Evolutionary conservation across 2,888 invertebrate genomes (phyloP).

Genomic region (Pinctada fucata): DNA sequence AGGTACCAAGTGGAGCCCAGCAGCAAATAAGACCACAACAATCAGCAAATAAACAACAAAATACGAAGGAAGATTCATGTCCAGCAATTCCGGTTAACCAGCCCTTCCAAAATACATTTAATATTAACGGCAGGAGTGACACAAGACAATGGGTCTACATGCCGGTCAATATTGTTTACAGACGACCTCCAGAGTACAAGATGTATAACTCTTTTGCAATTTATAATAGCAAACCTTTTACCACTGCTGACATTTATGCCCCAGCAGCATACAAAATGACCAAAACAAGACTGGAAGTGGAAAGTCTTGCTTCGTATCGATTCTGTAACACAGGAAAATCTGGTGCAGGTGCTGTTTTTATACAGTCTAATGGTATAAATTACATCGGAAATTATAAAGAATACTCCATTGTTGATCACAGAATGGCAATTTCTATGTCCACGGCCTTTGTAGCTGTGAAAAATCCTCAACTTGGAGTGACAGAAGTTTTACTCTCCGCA

Average conservation of each 20-base stretch:
- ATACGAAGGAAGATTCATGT: slow-evolving; percentile 23
- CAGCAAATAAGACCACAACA: no score
- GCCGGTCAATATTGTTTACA: slow-evolving; percentile 64
- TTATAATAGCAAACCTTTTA: slow-evolving; percentile 52
- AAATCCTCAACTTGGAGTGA: slow-evolving; percentile 50
- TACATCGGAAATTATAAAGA: slow-evolving; percentile 69
- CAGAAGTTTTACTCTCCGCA: slow-evolving; percentile 51
- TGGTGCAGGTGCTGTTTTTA: slow-evolving; percentile 62
- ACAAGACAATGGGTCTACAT: slow-evolving; percentile 65
- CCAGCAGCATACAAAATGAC: slow-evolving; percentile 49
- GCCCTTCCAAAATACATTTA: slow-evolving; percentile 64
- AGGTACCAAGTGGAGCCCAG: neutral
- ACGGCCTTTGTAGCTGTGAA: slow-evolving; percentile 67
- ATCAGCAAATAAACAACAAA: neutral
- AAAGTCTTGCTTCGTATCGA: slow-evolving; percentile 47
- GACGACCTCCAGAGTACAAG: slow-evolving; percentile 59
- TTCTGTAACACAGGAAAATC: slow-evolving; percentile 43
- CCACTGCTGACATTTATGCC: slow-evolving; percentile 60
- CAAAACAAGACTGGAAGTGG: slow-evolving; percentile 42
- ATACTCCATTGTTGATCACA: slow-evolving; percentile 62
- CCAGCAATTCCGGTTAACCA: slow-evolving; percentile 46
- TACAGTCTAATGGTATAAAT: slow-evolving; percentile 64
- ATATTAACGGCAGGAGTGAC: slow-evolving; percentile 63
- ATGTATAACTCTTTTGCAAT: slow-evolving; percentile 61
- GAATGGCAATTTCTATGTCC: slow-evolving; percentile 62